phyloP scores from a whole-genome alignment of 2,113 vertebrate genomes.

The Periophthalmus modestus region DNA sequence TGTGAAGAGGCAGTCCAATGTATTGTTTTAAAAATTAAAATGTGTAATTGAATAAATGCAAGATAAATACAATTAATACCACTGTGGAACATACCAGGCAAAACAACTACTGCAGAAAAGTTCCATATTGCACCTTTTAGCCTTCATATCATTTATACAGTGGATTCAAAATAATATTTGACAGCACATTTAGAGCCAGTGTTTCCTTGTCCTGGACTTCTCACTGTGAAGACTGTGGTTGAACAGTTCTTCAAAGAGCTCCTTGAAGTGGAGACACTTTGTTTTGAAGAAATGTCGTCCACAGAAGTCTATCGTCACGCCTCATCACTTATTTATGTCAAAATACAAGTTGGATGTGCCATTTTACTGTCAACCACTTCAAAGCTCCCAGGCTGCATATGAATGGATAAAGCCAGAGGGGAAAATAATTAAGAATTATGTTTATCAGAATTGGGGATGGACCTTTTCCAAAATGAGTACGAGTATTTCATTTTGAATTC shows the following conservation, averaged over 20 bases:
- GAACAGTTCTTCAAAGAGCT: neutral
- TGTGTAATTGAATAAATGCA: too few relatives aligned
- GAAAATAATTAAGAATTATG: too few relatives aligned
- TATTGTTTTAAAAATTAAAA: too few relatives aligned
- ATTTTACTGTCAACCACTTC: neutral
- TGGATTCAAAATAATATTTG: neutral
- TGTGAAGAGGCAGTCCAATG: too few relatives aligned
- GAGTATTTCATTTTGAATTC: too few relatives aligned
- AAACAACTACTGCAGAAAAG: too few relatives aligned
- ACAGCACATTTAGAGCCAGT: neutral
- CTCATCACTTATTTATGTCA: neutral
- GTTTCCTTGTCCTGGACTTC: conserved; percentile 10
- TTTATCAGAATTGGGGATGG: too few relatives aligned
- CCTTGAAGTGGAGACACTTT: conserved; percentile 1
- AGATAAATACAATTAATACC: too few relatives aligned
- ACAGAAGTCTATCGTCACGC: neutral
- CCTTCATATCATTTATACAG: too few relatives aligned
- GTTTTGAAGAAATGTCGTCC: conserved; percentile 7
- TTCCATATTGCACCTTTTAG: too few relatives aligned
- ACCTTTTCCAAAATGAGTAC: too few relatives aligned
- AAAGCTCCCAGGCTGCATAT: neutral
- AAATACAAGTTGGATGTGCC: neutral
- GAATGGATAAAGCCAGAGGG: neutral
- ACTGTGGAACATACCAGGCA: too few relatives aligned
- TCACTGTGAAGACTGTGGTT: conserved; percentile 2